Base-by-base conservation (phyloP, 2,797 vertebrate species). In the Lithobates pipiens region DNA sequence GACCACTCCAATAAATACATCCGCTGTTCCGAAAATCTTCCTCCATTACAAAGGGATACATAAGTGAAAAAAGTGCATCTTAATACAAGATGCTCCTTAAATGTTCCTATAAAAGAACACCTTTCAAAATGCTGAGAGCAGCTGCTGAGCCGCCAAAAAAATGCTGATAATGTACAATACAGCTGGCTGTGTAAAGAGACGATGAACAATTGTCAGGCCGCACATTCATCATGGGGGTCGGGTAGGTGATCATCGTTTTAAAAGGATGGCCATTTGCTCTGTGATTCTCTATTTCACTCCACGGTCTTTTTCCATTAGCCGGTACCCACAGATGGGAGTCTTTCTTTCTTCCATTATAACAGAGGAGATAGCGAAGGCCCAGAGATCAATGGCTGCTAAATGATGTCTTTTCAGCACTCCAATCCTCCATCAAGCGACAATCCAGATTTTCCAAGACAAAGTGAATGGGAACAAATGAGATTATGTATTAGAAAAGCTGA, bases 331-430 rank as follows among this genome's bases (percentile, higher is more conserved):
- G 74, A 29, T 1, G 2, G 61, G 23, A 73, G 74, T 18, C 16
- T 36, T 46, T 34, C 63, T 77, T 72, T 74, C 57, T 80, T 42
- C 36, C 39, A 68, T 80, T 80, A 75, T 77, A 80, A 36, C 15
- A 42, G 63, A 18, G 6, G 61, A 61, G 70, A 80, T 18, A 69
- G 76, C 11, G 25, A 36, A 70, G 72, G 54, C 54, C 18, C n/a
- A 63, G 1, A 61, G 79, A 85, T 85, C 84, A 85, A 85, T 85
- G 63, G 11, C 25, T n/a, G 50, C 77, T 76, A 81, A 85, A 76
- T 81, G 72, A 80, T 57, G 78, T 76, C 83, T 76, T 81, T 85
- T 85, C 79, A 85, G 32, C 10, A 11, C 61, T 63, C 61, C 46
- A 42, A 3, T 32, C 16, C 46, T 85, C 77, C 29, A 71, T 85